These are phyloP conservation scores for Lepidocyrtinus sp. DNA, from an alignment of 2,888 invertebrate genomes.

Conservation along the genomic window DNA sequence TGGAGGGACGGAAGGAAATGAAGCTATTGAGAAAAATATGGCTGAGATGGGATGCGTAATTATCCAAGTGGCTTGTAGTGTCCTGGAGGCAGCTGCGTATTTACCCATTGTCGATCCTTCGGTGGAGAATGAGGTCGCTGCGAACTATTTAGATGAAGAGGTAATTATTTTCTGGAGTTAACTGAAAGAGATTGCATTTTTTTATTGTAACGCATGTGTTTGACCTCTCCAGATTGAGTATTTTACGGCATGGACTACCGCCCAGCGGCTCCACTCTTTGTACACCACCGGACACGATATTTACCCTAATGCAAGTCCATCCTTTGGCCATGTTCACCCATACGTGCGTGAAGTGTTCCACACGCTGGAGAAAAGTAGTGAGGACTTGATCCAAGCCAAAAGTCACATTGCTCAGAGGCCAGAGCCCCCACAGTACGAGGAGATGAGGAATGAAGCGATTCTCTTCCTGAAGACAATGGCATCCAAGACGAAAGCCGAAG, in stretches of 20 bases:
- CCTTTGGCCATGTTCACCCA: conserved; percentile 54
- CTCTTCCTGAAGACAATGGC: conserved; percentile 74
- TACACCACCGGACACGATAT: conserved; percentile 59
- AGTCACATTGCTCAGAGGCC: conserved; percentile 68
- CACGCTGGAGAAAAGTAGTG: conserved; percentile 27
- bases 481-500: conserved; percentile 63
- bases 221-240: conserved; percentile 60
- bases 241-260: conserved; percentile 61
- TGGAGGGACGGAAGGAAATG: conserved; percentile 3
- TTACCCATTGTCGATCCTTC: conserved; percentile 87
- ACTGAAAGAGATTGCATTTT: too few relatives aligned
- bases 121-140: conserved; percentile 82
- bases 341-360: conserved; percentile 39
- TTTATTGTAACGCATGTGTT: neutral
- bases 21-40: conserved; percentile 11
- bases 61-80: conserved; percentile 57
- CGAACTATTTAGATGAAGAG: conserved; percentile 81
- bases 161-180: too few relatives aligned
- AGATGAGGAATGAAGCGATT: conserved; percentile 73
- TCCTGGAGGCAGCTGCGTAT: conserved; percentile 70
- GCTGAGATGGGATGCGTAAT: conserved; percentile 57
- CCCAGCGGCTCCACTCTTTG: conserved; percentile 58
- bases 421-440: conserved; percentile 68
- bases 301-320: conserved; percentile 34
- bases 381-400: conserved; percentile 47